Base-by-base conservation (phyloP, 2,797 vertebrate species). In the Silurus lanzhouensis region DNA sequence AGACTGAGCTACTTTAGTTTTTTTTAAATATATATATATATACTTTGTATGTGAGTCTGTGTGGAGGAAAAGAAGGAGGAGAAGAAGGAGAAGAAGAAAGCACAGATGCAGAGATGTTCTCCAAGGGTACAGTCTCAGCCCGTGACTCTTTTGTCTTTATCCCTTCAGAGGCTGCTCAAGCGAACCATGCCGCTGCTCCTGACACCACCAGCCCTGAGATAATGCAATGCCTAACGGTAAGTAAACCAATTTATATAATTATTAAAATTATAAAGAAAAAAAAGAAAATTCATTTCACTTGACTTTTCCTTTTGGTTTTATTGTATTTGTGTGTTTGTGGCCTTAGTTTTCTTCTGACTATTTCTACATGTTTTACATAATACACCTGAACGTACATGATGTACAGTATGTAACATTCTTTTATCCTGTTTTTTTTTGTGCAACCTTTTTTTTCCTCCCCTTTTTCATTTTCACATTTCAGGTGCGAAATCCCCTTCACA, bases 211-310 rank as follows among this genome's bases (percentile, higher is more conserved):
- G 92, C 68, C 70, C 93, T 55, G 94, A 92, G 89, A 94, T 94
- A 86, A 94, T 94, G 94, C 92, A 96, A 93, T 94, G 95, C 92
- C 91, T 97, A 94, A 93, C 96, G 96, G 97, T 98, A 90, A 95
- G 92, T 96, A 17, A 1, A 22, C 31, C 19, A 55, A 52, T 68
- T n/a, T 63, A 48, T 19, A 27, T 64, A 3, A 1, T 46, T 2
- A 15, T 58, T 6, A 12, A 20, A 25, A 27, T 27, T 27, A 27
- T 67, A 12, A 10, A 31, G 4, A 44, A 70, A 67, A 27, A 27
- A 31, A 17, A 67, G 14, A 66, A 67, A 67, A 15, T 25, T 12
- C 20, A n/a, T 19, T 7, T 8, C 15, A 48, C 12, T 72, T 80
- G 3, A 66, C n/a, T 81, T 67, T 79, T 9, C 17, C 10, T n/a